A percentile compares a stretch with the other conserved stretches of the same genome.
Conservation (phyloP, 2,888 invertebrate genomes). For the Oxystoma pomonae region DNA sequence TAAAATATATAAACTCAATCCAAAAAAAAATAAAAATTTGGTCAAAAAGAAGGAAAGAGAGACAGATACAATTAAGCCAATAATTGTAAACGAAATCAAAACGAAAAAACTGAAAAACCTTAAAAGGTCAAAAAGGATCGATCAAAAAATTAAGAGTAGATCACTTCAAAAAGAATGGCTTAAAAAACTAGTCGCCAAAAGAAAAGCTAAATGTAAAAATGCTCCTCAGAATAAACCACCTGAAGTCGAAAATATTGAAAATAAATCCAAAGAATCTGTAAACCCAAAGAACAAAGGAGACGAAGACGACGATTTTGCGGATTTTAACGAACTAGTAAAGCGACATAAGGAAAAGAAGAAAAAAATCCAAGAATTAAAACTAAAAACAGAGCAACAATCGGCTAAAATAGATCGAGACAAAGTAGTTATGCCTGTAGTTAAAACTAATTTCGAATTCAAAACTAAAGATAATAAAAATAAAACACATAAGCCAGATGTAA, state of each 20-base stretch:
- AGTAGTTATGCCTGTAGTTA: background rate
- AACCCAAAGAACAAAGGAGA: constrained; percentile 4
- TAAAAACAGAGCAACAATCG: background rate
- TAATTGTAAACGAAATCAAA: too few species aligned
- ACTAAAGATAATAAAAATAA: background rate
- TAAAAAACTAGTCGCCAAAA: background rate
- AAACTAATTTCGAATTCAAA: background rate
- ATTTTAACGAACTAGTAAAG: background rate
- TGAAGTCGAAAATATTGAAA: background rate
- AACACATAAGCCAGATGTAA: background rate
- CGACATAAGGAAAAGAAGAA: background rate
- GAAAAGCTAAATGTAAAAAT: background rate
- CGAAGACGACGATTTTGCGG: background rate
- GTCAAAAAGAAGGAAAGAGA: too few species aligned
- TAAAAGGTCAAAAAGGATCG: background rate
- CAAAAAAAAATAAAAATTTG: background rate
- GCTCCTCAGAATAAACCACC: background rate
- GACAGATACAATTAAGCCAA: too few species aligned
- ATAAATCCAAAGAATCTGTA: background rate
- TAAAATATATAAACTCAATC: background rate
- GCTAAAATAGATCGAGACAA: background rate
- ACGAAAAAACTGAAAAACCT: too few species aligned
- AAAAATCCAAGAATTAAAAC: background rate
- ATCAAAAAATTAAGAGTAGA: background rate
- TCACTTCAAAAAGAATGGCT: background rate